Percentiles rank a stretch among this genome's conserved stretches.
phyloP scores from a whole-genome alignment of 2,888 invertebrate genomes.

The Poecilus cupreus region DNA sequence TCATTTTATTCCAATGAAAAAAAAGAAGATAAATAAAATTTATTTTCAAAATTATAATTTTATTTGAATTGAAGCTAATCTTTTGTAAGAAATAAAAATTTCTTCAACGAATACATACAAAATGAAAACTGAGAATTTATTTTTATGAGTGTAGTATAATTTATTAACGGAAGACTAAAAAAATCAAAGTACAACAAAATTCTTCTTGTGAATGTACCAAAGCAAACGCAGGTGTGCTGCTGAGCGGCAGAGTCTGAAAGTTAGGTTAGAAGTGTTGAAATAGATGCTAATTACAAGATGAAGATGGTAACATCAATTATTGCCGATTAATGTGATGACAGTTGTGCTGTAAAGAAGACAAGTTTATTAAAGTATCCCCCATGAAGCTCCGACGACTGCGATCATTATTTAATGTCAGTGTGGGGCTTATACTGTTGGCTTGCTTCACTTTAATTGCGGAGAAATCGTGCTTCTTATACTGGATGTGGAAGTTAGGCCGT shows the following conservation, averaged over 20 bases:
- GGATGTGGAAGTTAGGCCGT: background rate
- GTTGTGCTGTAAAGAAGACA: conserved; percentile 16
- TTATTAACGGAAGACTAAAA: too few species aligned
- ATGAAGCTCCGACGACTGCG: background rate
- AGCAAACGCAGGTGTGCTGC: background rate
- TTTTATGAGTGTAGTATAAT: too few species aligned
- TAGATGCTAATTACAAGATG: background rate
- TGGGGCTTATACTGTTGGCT: background rate
- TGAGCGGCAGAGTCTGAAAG: background rate
- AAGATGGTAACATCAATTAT: conserved; percentile 20
- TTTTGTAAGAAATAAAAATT: too few species aligned
- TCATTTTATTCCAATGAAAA: too few species aligned
- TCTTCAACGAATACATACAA: too few species aligned
- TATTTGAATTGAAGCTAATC: too few species aligned
- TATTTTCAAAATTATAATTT: too few species aligned
- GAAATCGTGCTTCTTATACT: background rate
- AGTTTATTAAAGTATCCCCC: conserved; percentile 38
- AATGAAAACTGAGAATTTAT: too few species aligned
- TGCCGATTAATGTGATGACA: conserved; percentile 22
- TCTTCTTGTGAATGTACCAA: too few species aligned
- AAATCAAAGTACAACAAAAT: too few species aligned
- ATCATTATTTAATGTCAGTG: conserved; percentile 37
- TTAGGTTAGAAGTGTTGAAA: background rate
- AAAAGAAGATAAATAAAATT: too few species aligned
- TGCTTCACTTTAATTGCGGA: conserved; percentile 36